Base-by-base conservation (phyloP, 2,888 invertebrate species). In the Lithophane leautieri region DNA sequence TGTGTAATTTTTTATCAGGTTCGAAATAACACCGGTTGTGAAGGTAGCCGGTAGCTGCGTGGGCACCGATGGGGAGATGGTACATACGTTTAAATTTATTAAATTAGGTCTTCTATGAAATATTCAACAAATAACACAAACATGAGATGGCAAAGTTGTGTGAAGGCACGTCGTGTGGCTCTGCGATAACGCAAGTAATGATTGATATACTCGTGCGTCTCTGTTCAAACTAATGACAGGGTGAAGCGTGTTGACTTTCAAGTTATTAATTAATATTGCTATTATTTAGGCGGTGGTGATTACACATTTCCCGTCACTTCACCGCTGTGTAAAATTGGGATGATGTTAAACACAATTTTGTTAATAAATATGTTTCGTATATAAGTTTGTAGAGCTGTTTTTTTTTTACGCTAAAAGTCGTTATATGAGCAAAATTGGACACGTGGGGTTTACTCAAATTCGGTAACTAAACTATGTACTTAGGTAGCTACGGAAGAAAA, bases 181-280 rank as follows among this genome's bases (percentile, higher is more conserved):
- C 86, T 87, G 90, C 93, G 96, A 96, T 96, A 96, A 94, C 92
- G 92, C 89, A 92, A 92, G 92, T 94, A 94, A 95, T 96, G 96
- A 96, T 96, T 96, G 95, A 96, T 96, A 94, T 94, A 93, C 95
- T 94, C 93, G 91, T 92, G 93, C 92, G 93, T 93, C 95, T 94
- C 93, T 91, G 92, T 93, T 93, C 92, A 91, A 94, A 95, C 95
- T 95, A 95, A 95, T 95, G 96, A 95, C 95, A 94, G 95, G 95
- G 94, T 92, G 93, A 94, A 94, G 92, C 92, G 91, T 95, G 95
- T 95, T 96, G 95, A 96, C 95, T 96, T 95, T 94, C 92, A 93
- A 95, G 95, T 95, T 95, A 95, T 94, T 96, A 96, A 96, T 96
- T 96, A 96, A 95, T 95, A 94, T 92, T 92, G 93, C 93, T 95